These are phyloP conservation scores for Margaritifera margaritifera DNA, from an alignment of 2,888 invertebrate species.

Conservation along the genomic window DNA sequence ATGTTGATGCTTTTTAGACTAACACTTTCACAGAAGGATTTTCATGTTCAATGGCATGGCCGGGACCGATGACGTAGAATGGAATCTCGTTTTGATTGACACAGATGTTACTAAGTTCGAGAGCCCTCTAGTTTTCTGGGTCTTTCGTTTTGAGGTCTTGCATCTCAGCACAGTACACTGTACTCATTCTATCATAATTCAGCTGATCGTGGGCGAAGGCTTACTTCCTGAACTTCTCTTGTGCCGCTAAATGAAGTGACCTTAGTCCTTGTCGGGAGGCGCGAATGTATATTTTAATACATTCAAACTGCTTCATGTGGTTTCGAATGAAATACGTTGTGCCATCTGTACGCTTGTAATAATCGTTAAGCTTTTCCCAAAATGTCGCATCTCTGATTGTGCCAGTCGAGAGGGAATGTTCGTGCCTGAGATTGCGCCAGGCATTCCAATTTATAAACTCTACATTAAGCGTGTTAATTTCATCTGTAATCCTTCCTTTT, in stretches of 20 bases:
- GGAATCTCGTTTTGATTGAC: slow-evolving; percentile 5
- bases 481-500: no score
- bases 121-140: slow-evolving; percentile 1
- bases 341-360: no score
- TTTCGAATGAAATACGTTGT: slow-evolving; percentile 3
- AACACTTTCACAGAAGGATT: slow-evolving; percentile 6
- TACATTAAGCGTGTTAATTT: no score
- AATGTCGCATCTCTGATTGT: no score
- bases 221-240: slow-evolving; percentile 2
- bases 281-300: slow-evolving; percentile 1
- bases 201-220: slow-evolving; percentile 4
- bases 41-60: slow-evolving; percentile 1
- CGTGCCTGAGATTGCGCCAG: no score
- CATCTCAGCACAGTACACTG: slow-evolving; percentile 1
- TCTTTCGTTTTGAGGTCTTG: neutral
- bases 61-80: slow-evolving; percentile 4
- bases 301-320: slow-evolving; percentile 4
- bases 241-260: slow-evolving; percentile 5
- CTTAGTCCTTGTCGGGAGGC: slow-evolving; percentile 2
- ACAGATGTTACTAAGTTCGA: slow-evolving; percentile 3
- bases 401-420: no score
- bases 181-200: neutral
- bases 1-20: neutral
- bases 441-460: no score
- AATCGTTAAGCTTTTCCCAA: no score